A percentile compares a stretch with the other conserved stretches of the same genome.
Conservation (phyloP, 1,140 invertebrate genomes). For the Drosophila trapezifrons region DNA sequence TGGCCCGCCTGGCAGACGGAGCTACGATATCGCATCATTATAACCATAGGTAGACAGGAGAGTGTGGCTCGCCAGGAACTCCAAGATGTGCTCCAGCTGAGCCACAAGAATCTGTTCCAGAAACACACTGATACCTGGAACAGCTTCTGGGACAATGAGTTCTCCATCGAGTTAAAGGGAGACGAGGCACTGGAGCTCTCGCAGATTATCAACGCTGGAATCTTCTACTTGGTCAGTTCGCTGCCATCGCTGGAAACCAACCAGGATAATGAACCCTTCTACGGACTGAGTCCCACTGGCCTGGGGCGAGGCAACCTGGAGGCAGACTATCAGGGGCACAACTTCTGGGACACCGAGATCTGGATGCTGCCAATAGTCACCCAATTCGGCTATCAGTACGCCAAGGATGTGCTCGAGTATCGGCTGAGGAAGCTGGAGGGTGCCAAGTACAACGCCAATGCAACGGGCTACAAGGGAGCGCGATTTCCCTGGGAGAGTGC, state of each 20-base stretch:
- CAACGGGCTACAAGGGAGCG: conserved; percentile 67
- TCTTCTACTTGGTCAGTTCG: conserved; percentile 86
- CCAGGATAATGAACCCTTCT: conserved; percentile 84
- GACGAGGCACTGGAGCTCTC: conserved; percentile 84
- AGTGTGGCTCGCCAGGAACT: conserved; percentile 85
- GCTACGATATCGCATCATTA: conserved; percentile 85
- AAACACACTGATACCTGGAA: conserved; percentile 58
- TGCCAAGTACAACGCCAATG: conserved; percentile 71
- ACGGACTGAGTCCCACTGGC: conserved; percentile 86
- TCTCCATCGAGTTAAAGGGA: conserved; percentile 84
- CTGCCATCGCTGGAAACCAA: conserved; percentile 84
- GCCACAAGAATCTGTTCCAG: conserved; percentile 25
- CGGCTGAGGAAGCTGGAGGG: conserved; percentile 49
- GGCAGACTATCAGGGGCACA: conserved; percentile 80
- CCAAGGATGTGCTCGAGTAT: conserved; percentile 66
- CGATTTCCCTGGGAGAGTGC: conserved; percentile 86
- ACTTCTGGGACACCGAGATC: conserved; percentile 83
- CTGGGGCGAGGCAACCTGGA: conserved; percentile 85
- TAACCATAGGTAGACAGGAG: conserved; percentile 85
- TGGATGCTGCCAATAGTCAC: conserved; percentile 79
- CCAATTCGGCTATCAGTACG: conserved; percentile 64
- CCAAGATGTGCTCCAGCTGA: conserved; percentile 70
- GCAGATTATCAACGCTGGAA: conserved; percentile 85
- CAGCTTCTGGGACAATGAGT: conserved; percentile 66
- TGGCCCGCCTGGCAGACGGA: conserved; percentile 81